A percentile compares a stretch with the other conserved stretches of the same genome.
Conservation (phyloP, 2,888 invertebrate species). For the Acleris cristana region DNA sequence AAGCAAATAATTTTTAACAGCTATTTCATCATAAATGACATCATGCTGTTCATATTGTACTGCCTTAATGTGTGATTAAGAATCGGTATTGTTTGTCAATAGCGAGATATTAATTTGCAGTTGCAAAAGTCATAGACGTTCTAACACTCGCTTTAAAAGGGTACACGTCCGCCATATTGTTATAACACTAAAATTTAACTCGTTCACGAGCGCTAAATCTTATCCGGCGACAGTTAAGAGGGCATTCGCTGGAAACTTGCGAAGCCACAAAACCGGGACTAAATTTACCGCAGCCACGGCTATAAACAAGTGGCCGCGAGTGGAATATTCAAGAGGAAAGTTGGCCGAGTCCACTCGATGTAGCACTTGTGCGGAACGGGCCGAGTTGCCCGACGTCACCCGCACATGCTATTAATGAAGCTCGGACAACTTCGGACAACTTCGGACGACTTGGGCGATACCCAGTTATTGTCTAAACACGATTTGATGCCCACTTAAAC, state of each 20-base stretch:
- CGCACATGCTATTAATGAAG: conserved; percentile 79
- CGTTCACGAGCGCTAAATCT: conserved; percentile 61
- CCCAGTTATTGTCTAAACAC: conserved; percentile 74
- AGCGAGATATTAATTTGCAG: too few species aligned
- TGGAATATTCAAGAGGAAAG: conserved; percentile 81
- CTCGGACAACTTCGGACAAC: conserved; percentile 65
- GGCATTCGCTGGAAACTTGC: conserved; percentile 69
- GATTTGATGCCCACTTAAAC: conserved; percentile 78
- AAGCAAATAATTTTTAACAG: too few species aligned
- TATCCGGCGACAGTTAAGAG: conserved; percentile 63
- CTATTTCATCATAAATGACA: too few species aligned
- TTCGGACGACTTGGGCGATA: conserved; percentile 45
- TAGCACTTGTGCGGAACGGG: conserved; percentile 77
- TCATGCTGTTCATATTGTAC: too few species aligned
- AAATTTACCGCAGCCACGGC: conserved; percentile 58
- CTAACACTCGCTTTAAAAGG: too few species aligned
- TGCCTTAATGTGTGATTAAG: too few species aligned
- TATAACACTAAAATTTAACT: conserved; percentile 45
- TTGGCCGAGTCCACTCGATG: conserved; percentile 65
- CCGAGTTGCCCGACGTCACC: conserved; percentile 68
- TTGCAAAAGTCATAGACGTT: too few species aligned
- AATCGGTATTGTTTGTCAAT: too few species aligned
- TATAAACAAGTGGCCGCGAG: conserved; percentile 73
- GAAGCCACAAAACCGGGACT: conserved; percentile 67
- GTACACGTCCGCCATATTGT: conserved; percentile 11